Evolutionary conservation across 1,140 invertebrate genomes (phyloP), one percentile per base, ranked within the genome.

Genomic region (Drosophila punjabiensis): DNA sequence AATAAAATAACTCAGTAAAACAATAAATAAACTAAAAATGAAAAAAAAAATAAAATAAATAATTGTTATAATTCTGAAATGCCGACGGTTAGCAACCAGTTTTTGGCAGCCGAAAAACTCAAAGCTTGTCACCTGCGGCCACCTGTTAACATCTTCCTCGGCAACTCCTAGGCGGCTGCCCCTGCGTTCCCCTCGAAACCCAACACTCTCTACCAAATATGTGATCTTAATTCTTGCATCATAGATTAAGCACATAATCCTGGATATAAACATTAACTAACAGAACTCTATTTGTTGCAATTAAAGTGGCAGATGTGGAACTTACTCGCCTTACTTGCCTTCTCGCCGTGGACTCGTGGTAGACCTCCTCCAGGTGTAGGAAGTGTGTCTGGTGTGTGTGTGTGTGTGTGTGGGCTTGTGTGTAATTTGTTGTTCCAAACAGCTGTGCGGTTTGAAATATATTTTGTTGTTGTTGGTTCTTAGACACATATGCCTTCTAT

Each of bases 371-470:
- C 16, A 37, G 33, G 13, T 24, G 9, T 16, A 10, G 7, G 18
- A 4, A 16, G 47, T 52, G 47, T 50, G 48, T 50, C 11, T 9
- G 3, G 6, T 4, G 50, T 30, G 50, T 52, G 33, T 6, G 16
- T 30, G 28, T n/a, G 33, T n/a, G n/a, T n/a, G n/a, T n/a, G n/a
- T n/a, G n/a, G n/a, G n/a, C n/a, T n/a, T 30, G 50, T 52, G 33
- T 56, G 18, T 35, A 56, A 37, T 35, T 56, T 56, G 33, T 56
- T 56, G 33, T n/a, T 37, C 33, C 55, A 39, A 58, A 58, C 55
- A 58, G 35, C 55, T 58, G 53, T 56, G 53, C 33, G 52, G 28
- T n/a, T 52, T 32, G 48, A 30, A 24, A 16, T 35, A 10, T 50
- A 13, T 14, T 14, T 24, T 33, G 16, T 5, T 33, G 16, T 5